Percentiles rank a stretch among this genome's conserved stretches.
Evolutionary conservation across 2,888 invertebrate species (phyloP).

Genomic region (Agelastica alni): DNA sequence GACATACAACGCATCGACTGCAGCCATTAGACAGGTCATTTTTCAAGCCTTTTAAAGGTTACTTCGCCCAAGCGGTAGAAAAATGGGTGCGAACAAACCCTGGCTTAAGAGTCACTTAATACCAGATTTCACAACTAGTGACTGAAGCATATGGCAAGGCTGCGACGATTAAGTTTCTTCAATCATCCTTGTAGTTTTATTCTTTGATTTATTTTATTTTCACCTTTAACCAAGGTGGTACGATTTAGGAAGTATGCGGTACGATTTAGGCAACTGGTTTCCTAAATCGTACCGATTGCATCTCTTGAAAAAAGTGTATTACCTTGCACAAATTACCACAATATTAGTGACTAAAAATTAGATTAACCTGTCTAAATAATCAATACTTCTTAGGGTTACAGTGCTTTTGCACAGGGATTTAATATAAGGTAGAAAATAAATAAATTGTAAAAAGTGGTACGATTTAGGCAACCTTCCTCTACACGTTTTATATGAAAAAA

Average conservation of each 20-base stretch:
- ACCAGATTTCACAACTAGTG: neutral
- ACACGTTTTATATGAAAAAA: too few species aligned
- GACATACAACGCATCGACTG: neutral
- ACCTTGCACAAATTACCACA: neutral
- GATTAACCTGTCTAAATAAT: too few species aligned
- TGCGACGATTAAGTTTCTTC: neutral
- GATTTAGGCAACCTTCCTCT: too few species aligned
- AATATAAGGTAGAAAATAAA: neutral
- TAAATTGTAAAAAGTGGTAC: too few species aligned
- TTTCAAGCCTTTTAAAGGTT: slow-evolving; percentile 31
- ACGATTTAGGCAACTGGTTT: neutral
- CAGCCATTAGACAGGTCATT: slow-evolving; percentile 14
- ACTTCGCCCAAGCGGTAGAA: slow-evolving; percentile 1
- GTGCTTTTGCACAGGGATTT: neutral
- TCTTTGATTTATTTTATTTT: neutral
- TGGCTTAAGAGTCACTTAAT: neutral
- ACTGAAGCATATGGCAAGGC: neutral
- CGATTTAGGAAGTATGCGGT: neutral
- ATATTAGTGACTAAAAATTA: too few species aligned
- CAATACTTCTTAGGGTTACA: neutral
- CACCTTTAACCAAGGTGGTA: neutral
- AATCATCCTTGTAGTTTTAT: neutral
- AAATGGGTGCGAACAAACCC: neutral
- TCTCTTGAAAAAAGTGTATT: neutral
- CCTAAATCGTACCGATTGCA: neutral